Percentiles rank a stretch among this genome's conserved stretches.
phyloP scores from a whole-genome alignment of 2,888 invertebrate species.

The Watsonalla cultraria region DNA sequence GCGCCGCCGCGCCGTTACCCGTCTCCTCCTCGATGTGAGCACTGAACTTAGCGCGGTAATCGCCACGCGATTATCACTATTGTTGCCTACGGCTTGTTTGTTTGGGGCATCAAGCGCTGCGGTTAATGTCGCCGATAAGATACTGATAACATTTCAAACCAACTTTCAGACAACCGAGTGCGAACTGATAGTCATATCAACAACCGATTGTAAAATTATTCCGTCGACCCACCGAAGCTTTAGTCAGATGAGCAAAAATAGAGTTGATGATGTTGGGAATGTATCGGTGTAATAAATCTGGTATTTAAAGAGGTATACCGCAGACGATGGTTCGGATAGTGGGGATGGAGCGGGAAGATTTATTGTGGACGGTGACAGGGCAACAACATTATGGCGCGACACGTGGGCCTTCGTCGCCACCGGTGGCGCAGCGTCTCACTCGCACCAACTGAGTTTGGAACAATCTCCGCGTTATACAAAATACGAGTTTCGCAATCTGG shows the following conservation, averaged over 20 bases:
- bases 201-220: constrained; percentile 13
- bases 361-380: constrained; percentile 42
- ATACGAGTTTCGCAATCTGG: constrained; percentile 28
- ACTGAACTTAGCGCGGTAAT: constrained; percentile 28
- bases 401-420: constrained; percentile 37
- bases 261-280: constrained; percentile 11
- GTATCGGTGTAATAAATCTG: constrained; percentile 26
- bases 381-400: constrained; percentile 46
- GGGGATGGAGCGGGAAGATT: constrained; percentile 36
- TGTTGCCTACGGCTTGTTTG: constrained; percentile 38
- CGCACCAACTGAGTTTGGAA: constrained; percentile 30
- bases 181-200: constrained; percentile 21
- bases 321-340: constrained; percentile 22
- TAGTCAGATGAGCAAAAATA: constrained; percentile 14
- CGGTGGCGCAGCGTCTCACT: constrained; percentile 31
- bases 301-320: constrained; percentile 24
- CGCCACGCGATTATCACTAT: constrained; percentile 49
- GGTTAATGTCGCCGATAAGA: constrained; percentile 38
- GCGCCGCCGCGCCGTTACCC: constrained; percentile 58
- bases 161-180: constrained; percentile 23
- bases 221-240: constrained; percentile 11
- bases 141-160: constrained; percentile 29
- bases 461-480: constrained; percentile 31
- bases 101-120: constrained; percentile 27
- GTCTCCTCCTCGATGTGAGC: constrained; percentile 32